A percentile compares a stretch with the other conserved stretches of the same genome.
phyloP scores from a whole-genome alignment of 2,113 vertebrate genomes.

The Sceloporus tristichus region DNA sequence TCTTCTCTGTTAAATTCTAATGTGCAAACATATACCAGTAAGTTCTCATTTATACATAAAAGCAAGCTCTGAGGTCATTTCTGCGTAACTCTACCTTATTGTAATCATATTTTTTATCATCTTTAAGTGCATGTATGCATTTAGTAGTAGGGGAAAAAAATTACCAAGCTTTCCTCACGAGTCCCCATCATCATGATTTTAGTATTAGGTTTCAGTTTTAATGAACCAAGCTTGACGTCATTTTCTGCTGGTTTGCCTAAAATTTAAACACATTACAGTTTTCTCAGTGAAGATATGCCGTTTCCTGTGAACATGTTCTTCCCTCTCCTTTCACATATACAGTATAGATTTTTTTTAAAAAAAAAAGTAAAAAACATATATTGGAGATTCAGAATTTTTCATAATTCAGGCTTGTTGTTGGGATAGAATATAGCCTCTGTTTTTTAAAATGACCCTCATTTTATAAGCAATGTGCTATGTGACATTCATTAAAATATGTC shows the following conservation, averaged over 20 bases:
- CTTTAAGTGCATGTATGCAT: not conserved
- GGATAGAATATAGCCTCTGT: not conserved
- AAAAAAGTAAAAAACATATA: not conserved
- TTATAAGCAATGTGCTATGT: not conserved
- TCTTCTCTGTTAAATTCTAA: not conserved
- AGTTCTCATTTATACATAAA: not conserved
- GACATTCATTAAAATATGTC: not conserved
- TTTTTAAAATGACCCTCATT: not conserved
- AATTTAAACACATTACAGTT: slow-evolving; percentile 72
- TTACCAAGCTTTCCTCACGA: slow-evolving; percentile 98
- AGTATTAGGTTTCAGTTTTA: slow-evolving; percentile 98
- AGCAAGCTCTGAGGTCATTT: not conserved
- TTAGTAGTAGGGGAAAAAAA: slow-evolving; percentile 61
- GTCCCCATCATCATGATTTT: slow-evolving; percentile 99
- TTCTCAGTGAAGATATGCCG: slow-evolving; percentile 57
- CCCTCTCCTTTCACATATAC: not conserved
- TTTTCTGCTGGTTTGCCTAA: slow-evolving; percentile 96
- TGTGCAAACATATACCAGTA: not conserved
- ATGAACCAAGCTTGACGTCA: slow-evolving; percentile 93
- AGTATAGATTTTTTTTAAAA: not conserved
- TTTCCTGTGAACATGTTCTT: not conserved
- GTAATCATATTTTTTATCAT: not conserved
- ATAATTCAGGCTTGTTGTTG: not conserved
- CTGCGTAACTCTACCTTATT: not conserved
- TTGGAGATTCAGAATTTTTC: not conserved